These are phyloP conservation scores for Cephus runcator DNA, from an alignment of 2,888 invertebrate species.

Conservation along the genomic window DNA sequence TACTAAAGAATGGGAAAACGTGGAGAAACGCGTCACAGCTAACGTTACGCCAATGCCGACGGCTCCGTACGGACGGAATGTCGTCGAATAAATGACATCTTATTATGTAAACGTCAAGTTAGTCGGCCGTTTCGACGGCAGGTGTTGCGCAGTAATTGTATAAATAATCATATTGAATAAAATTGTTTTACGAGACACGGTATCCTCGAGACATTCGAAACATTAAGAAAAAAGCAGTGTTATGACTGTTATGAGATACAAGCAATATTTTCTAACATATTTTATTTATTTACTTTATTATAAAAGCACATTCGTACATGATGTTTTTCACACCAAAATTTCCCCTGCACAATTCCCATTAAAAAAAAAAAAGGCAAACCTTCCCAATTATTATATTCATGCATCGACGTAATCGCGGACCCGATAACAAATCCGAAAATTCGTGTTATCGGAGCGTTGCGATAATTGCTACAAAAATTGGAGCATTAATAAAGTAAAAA, in stretches of 20 bases:
- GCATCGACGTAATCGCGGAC: no score
- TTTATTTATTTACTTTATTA: neutral
- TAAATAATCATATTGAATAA: neutral
- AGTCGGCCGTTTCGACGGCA: slow-evolving; percentile 1
- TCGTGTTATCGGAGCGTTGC: neutral
- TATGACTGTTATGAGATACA: neutral
- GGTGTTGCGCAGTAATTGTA: neutral
- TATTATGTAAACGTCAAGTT: slow-evolving; percentile 26
- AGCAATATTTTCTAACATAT: neutral
- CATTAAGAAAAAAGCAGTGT: neutral
- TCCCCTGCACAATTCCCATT: no score
- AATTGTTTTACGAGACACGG: neutral
- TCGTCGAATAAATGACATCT: slow-evolving; percentile 24
- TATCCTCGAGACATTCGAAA: neutral
- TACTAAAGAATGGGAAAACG: neutral
- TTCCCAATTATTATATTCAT: no score
- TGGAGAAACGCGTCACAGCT: neutral
- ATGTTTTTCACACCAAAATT: neutral
- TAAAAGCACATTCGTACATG: neutral
- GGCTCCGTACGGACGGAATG: neutral
- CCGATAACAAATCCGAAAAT: neutral
- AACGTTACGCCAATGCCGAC: neutral
- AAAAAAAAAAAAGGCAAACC: no score
- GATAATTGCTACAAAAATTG: neutral
- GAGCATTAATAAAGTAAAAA: neutral